A percentile compares a stretch with the other conserved stretches of the same genome.
Evolutionary conservation across 2,888 invertebrate genomes (phyloP).

Genomic region (Dryadula phaetusa): DNA sequence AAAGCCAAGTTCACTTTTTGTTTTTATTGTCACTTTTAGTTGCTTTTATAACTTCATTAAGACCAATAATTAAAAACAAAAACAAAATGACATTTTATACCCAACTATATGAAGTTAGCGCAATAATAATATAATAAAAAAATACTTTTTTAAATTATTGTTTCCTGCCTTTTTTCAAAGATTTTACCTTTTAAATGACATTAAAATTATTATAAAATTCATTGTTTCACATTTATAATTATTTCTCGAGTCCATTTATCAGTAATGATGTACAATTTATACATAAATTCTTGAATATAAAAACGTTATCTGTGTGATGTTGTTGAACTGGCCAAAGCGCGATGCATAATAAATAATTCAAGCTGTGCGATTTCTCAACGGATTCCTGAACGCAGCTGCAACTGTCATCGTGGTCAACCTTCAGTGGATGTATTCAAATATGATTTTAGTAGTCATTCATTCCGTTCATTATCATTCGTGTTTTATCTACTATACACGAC

Average conservation of each 20-base stretch:
- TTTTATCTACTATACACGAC: neutral
- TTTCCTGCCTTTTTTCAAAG: neutral
- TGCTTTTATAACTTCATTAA: too few relatives aligned
- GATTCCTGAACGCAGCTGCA: constrained; percentile 80
- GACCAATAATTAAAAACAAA: too few relatives aligned
- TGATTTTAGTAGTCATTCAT: constrained; percentile 54
- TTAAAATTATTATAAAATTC: neutral
- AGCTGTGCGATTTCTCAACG: constrained; percentile 77
- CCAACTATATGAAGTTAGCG: neutral
- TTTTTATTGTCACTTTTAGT: neutral
- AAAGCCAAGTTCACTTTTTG: neutral
- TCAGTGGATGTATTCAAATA: constrained; percentile 71
- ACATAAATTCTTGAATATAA: constrained; percentile 1
- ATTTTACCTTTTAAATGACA: neutral
- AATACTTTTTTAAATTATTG: neutral
- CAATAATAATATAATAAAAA: neutral
- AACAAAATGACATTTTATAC: too few relatives aligned
- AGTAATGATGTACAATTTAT: constrained; percentile 1
- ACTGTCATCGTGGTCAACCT: constrained; percentile 74
- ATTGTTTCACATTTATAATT: neutral
- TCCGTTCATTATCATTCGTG: too few relatives aligned
- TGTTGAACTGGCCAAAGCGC: constrained; percentile 47
- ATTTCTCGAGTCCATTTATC: neutral
- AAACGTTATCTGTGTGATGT: constrained; percentile 16
- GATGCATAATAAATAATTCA: constrained; percentile 73